A percentile compares a stretch with the other conserved stretches of the same genome.
These are phyloP conservation scores for Pterophyllum scalare DNA, from an alignment of 2,113 vertebrate species.

Conservation along the genomic window DNA sequence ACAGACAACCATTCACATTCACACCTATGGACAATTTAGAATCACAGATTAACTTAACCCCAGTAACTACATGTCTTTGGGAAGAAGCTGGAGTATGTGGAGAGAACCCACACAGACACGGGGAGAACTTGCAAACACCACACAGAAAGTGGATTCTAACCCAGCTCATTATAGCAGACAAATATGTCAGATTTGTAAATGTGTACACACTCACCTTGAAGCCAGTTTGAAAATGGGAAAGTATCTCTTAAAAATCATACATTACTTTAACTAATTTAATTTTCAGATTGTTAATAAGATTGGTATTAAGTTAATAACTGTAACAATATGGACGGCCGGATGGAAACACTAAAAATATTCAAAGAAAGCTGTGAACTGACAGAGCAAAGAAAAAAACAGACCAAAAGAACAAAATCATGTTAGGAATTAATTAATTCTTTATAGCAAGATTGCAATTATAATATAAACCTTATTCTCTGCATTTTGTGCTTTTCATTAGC, in stretches of 20 bases:
- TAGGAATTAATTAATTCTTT: not conserved
- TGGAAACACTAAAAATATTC: not conserved
- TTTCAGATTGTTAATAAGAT: not conserved
- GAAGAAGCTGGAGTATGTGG: too few relatives aligned
- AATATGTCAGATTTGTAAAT: not conserved
- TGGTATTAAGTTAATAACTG: not conserved
- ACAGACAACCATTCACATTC: too few relatives aligned
- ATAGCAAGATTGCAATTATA: not conserved
- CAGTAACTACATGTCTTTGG: too few relatives aligned
- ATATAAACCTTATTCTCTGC: not conserved
- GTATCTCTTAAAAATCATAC: not conserved
- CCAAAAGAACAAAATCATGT: not conserved
- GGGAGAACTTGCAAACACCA: too few relatives aligned
- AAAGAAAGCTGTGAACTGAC: not conserved
- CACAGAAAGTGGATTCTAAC: too few relatives aligned
- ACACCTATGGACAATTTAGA: too few relatives aligned
- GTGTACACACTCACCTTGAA: not conserved
- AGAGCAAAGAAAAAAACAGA: not conserved
- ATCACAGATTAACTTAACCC: too few relatives aligned
- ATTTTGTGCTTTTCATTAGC: not conserved
- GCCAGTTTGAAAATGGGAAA: not conserved
- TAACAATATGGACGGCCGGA: too few relatives aligned
- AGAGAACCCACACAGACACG: too few relatives aligned
- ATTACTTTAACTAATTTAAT: not conserved
- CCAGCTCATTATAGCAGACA: too few relatives aligned